Base-by-base conservation (phyloP, 2,113 vertebrate species). In the Hippocampus comes region DNA sequence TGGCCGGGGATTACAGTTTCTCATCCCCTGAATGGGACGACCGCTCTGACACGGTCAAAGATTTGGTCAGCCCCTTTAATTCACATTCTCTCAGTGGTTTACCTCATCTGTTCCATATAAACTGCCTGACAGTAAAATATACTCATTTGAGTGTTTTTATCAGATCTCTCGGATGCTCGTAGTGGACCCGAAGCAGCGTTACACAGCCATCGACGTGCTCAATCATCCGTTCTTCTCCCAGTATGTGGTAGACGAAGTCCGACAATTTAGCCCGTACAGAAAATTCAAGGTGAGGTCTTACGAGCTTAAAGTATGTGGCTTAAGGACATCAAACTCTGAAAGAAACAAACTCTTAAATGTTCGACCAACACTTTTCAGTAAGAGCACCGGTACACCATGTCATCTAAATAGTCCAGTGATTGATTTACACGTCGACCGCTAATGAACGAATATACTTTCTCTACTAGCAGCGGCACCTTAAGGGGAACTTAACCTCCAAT, bases 211-310 rank as follows among this genome's bases (percentile, higher is more conserved):
- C 0, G 94, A 98, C 17, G 96, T 92, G 14, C 88, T 99, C 49
- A 94, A 92, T 0, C 97, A 99, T 59, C 93, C 96, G 0, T 99
- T 99, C 91, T 99, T 99, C 89, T 97, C 98, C 83, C 94, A 99
- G 85, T 99, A 99, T 0, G 89, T 94, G 0, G 94, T 93, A 25
- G 90, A 95, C 53, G 97, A 99, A 87, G 95, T 99, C 12, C 93
- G 97, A 7, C 92, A 96, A 88, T 96, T 99, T 90, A 99, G 92
- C 79, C 97, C 97, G 0, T 93, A 94, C 86, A 93, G 94, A 42
- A 95, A 94, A 25, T 98, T 99, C 88, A 98, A 95, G 95, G 97
- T 98, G 86, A 82, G 82, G 30, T 34, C 20, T 9, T 25, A 2
- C 34, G 15, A 30, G 27, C 30, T 38, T 2, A 17, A 46, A 46